phyloP scores from a whole-genome alignment of 2,797 vertebrate genomes.

The Phalloptychus januarius region DNA sequence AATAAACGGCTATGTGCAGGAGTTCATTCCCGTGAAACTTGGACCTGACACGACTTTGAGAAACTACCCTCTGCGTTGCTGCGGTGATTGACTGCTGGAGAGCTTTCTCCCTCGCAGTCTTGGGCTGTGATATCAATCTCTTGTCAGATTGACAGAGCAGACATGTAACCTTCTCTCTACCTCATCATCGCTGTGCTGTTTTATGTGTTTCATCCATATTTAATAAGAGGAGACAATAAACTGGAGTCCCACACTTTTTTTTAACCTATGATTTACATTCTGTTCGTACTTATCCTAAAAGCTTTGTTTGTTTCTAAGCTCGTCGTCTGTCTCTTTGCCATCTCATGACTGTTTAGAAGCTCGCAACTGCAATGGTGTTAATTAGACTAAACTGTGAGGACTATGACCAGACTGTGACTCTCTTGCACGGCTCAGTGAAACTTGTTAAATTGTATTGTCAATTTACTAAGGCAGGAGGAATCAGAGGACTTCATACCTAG shows the following conservation, averaged over 20 bases:
- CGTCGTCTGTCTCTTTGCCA: conserved; percentile 25
- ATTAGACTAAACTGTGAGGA: conserved; percentile 59
- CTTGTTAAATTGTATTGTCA: conserved; percentile 6
- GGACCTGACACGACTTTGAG: conserved; percentile 29
- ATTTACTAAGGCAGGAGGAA: not conserved
- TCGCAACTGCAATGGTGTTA: conserved; percentile 57
- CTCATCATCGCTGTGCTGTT: conserved; percentile 16
- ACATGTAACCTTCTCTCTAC: conserved; percentile 9
- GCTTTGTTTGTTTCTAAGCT: conserved; percentile 27
- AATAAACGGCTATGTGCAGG: conserved; percentile 18
- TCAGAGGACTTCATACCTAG: not conserved
- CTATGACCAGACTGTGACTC: conserved; percentile 38
- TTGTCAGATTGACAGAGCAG: conserved; percentile 30
- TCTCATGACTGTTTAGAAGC: conserved; percentile 40
- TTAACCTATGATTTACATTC: conserved; percentile 25
- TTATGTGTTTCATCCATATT: conserved; percentile 41
- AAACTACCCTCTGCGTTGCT: conserved; percentile 9
- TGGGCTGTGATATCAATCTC: conserved; percentile 30
- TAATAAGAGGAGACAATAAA: conserved; percentile 17
- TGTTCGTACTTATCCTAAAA: conserved; percentile 36
- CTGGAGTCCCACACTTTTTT: conserved; percentile 13
- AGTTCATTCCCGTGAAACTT: conserved; percentile 4
- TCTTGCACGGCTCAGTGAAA: conserved; percentile 25
- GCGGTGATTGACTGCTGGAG: conserved; percentile 21
- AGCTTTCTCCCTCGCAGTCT: conserved; percentile 23